phyloP scores from a whole-genome alignment of 2,888 invertebrate genomes.

The Diaprepes abbreviatus region DNA sequence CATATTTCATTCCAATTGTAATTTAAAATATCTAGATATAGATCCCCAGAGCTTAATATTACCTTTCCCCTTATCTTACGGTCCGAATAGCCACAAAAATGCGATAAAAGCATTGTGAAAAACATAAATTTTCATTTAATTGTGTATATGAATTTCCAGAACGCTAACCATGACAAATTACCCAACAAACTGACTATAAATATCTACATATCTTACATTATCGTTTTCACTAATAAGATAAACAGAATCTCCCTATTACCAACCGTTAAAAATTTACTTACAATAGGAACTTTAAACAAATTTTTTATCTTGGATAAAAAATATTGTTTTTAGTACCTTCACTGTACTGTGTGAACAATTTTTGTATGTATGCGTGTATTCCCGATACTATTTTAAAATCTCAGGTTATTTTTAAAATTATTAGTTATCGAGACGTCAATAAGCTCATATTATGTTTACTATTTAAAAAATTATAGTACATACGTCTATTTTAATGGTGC shows the following conservation, averaged over 20 bases:
- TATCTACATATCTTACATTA: background rate
- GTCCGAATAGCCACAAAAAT: no score
- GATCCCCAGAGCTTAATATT: no score
- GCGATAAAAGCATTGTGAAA: no score
- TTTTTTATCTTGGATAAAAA: constrained; percentile 18
- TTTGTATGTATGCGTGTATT: constrained; percentile 7
- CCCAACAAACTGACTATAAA: no score
- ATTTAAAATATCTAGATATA: no score
- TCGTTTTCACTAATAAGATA: background rate
- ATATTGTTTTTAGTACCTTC: constrained; percentile 12
- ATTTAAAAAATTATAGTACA: constrained; percentile 12
- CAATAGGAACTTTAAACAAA: constrained; percentile 7
- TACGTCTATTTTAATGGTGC: background rate
- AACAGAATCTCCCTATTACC: background rate
- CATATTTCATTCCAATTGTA: no score
- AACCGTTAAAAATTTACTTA: background rate
- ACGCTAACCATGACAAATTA: no score
- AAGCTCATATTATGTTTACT: constrained; percentile 33
- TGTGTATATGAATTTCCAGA: no score
- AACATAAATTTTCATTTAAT: no score
- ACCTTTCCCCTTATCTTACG: no score
- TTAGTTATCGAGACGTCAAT: constrained; percentile 31
- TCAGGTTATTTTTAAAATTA: constrained; percentile 39
- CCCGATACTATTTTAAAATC: constrained; percentile 27
- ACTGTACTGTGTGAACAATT: constrained; percentile 4